Evolutionary conservation across 2,113 vertebrate species (phyloP).

Genomic region (Pithys albifrons): DNA sequence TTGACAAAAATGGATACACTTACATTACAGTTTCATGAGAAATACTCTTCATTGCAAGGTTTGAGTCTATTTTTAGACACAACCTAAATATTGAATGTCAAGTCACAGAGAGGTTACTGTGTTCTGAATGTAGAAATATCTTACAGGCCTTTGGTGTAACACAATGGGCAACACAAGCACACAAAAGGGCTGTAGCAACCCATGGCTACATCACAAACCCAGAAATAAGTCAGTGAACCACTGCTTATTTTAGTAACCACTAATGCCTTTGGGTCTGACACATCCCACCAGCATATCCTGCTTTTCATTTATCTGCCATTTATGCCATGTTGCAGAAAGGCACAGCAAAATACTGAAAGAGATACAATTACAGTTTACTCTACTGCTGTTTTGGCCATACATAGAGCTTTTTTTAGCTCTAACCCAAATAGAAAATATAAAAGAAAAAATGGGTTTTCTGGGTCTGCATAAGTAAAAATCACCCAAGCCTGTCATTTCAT

Average conservation of each 20-base stretch:
- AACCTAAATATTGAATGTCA: constrained; percentile 34
- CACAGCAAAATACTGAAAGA: neutral
- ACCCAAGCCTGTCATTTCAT: neutral
- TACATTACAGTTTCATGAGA: neutral
- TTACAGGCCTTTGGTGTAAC: neutral
- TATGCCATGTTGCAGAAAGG: neutral
- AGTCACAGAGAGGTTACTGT: neutral
- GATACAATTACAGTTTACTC: neutral
- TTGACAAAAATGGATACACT: neutral
- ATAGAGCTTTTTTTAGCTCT: constrained; percentile 1
- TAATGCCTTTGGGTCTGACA: neutral
- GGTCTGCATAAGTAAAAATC: neutral
- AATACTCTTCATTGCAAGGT: neutral
- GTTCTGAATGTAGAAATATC: neutral
- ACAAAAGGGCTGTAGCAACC: neutral
- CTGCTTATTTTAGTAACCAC: neutral
- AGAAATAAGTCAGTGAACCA: neutral
- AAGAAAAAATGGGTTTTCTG: neutral
- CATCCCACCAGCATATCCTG: neutral
- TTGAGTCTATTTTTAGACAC: neutral
- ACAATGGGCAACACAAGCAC: neutral
- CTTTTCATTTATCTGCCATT: neutral
- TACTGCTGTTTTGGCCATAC: neutral
- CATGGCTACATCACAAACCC: neutral
- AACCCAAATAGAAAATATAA: constrained; percentile 3